Evolutionary conservation across 1,140 invertebrate genomes (phyloP), one percentile per base, ranked within the genome.

Genomic region (Spodoptera frugiperda): DNA sequence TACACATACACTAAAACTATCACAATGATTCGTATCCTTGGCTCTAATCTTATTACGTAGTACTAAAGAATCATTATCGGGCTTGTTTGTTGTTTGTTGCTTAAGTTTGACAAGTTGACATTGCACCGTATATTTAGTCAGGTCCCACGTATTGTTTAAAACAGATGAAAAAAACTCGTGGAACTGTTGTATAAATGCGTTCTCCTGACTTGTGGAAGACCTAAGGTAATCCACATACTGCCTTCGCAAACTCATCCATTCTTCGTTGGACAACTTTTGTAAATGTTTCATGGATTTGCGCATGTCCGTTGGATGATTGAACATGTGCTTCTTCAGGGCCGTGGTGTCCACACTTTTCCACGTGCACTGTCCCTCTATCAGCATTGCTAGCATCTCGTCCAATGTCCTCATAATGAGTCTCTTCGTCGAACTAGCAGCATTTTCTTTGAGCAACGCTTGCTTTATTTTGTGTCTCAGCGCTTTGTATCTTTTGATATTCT

Each of bases 401-500:
- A 93, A 78, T 2, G 87, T 88, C 57, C 78, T 84, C 15, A 78
- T 78, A 12, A 93, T 79, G 2, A 88, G 70, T 19, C 65, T 74
- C 30, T 84, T 84, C 5, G 87, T 89, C 78, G 85, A 82, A 6
- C 78, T 59, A 0, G 87, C 85, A n/a, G 89, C 78, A 0, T 65
- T 30, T 79, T 91, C 90, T 51, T 86, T 84, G 15, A 77, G 72
- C 46, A 93, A 51, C 2, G 78, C 80, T n/a, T 59, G 72, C 15
- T 82, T 78, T 15, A 92, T 91, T 61, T 86, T 84, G 2, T 82
- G 59, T 65, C 82, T 84, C 12, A 91, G 39, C 49, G 78, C 79
- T 65, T 87, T 88, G 65, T 88, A 92, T 54, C 78, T 87, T 19
- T 82, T 54, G 2, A 89, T 77, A 49, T 84, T 81, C 6, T 67